Conservation (phyloP, 2,888 invertebrate species). For the Meliscaeva auricollis region DNA sequence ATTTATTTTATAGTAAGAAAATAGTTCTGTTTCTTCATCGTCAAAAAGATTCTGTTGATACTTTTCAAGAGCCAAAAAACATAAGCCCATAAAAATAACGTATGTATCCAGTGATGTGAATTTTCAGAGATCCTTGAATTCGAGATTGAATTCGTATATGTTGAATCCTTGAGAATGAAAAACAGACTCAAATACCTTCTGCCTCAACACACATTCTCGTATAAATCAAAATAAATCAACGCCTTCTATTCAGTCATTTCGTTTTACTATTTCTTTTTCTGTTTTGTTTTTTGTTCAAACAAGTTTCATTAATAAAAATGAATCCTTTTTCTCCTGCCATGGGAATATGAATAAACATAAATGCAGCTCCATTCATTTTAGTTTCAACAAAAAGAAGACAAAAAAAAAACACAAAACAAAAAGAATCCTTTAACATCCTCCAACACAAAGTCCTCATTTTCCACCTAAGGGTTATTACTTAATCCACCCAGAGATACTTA, state of each 20-base stretch:
- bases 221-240: conserved; percentile 51
- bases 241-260: conserved; percentile 19
- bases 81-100: background rate
- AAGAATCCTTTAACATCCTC: conserved; percentile 32
- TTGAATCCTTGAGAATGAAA: conserved; percentile 16
- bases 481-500: conserved; percentile 74
- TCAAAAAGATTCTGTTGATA: no score
- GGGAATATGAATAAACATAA: conserved; percentile 2
- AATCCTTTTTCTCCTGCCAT: background rate
- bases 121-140: conserved; percentile 3
- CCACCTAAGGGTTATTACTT: conserved; percentile 74
- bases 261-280: background rate
- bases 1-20: no score
- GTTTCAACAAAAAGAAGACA: background rate
- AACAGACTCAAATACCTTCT: background rate
- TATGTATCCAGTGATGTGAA: background rate
- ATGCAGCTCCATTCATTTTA: conserved; percentile 22
- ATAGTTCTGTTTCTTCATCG: no score
- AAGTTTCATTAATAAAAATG: conserved; percentile 68
- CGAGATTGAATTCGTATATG: conserved; percentile 14
- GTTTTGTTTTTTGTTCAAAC: conserved; percentile 22
- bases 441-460: conserved; percentile 52
- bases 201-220: background rate
- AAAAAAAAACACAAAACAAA: conserved; percentile 4
- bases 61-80: no score